Conservation (phyloP, 2,113 vertebrate genomes). For the Sphyrna mokarran region DNA sequence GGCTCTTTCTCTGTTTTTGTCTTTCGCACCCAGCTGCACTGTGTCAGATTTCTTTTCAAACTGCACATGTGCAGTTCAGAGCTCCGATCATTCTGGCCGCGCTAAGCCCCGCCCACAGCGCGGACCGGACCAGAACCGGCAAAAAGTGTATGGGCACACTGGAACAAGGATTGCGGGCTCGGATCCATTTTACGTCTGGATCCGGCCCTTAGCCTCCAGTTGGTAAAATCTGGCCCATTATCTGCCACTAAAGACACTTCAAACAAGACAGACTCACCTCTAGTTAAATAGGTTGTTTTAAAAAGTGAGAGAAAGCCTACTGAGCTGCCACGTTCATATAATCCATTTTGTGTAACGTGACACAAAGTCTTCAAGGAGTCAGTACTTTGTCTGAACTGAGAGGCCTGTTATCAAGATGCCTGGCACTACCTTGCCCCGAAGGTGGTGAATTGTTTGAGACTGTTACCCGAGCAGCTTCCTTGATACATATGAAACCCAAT, state of each 20-base stretch:
- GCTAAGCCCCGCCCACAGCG: too few relatives aligned
- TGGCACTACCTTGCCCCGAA: not conserved
- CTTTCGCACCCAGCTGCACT: too few relatives aligned
- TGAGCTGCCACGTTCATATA: not conserved
- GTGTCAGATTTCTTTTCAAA: too few relatives aligned
- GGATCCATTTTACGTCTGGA: too few relatives aligned
- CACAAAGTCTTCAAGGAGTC: not conserved
- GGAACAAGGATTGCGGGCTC: too few relatives aligned
- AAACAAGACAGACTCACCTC: not conserved
- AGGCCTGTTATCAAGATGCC: not conserved
- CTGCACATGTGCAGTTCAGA: too few relatives aligned
- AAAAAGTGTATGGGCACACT: too few relatives aligned
- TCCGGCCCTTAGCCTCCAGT: too few relatives aligned
- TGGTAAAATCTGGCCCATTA: not conserved
- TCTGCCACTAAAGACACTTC: not conserved
- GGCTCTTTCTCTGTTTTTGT: too few relatives aligned
- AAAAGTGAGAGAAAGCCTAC: not conserved
- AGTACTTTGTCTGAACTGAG: not conserved
- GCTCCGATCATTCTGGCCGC: too few relatives aligned
- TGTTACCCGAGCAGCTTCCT: not conserved
- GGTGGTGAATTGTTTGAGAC: not conserved
- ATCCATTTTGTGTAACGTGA: not conserved
- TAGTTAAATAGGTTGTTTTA: not conserved
- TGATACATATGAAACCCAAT: not conserved
- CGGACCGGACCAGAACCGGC: too few relatives aligned